Conservation (phyloP, 2,888 invertebrate species). For the Ormyrus labotus region DNA sequence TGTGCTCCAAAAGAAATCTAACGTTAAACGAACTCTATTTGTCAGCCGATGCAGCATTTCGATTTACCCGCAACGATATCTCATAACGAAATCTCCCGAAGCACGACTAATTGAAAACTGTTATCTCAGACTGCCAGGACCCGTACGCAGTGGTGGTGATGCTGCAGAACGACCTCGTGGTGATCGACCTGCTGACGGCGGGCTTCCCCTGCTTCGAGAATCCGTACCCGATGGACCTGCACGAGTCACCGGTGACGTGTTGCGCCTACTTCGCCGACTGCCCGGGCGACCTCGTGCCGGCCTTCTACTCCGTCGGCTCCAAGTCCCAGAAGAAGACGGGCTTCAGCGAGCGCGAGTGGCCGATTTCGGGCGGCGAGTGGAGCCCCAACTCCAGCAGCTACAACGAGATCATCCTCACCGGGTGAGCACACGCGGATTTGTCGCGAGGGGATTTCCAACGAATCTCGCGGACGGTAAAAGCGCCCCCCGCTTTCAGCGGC, state of each 20-base stretch:
- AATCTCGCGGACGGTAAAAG: too few species aligned
- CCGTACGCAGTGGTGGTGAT: slow-evolving; percentile 98
- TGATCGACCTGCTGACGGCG: slow-evolving; percentile 95
- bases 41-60: not conserved
- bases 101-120: too few species aligned
- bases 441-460: too few species aligned
- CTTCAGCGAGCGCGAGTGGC: slow-evolving; percentile 96
- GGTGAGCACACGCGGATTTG: slow-evolving; percentile 78
- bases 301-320: slow-evolving; percentile 95
- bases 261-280: slow-evolving; percentile 98
- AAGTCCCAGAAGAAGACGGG: slow-evolving; percentile 85
- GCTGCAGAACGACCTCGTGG: slow-evolving; percentile 97
- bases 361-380: slow-evolving; percentile 97
- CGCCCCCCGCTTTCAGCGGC: too few species aligned
- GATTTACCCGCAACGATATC: not conserved
- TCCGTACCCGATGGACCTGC: slow-evolving; percentile 99
- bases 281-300: slow-evolving; percentile 97
- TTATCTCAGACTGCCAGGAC: slow-evolving; percentile 92
- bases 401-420: slow-evolving; percentile 98
- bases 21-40: not conserved
- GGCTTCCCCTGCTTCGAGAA: slow-evolving; percentile 99
- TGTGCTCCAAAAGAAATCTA: too few species aligned
- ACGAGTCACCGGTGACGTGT: slow-evolving; percentile 98
- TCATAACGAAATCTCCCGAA: too few species aligned
- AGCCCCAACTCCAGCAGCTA: slow-evolving; percentile 96